Evolutionary conservation across 2,888 invertebrate genomes (phyloP).

Genomic region (Chesias legatella): DNA sequence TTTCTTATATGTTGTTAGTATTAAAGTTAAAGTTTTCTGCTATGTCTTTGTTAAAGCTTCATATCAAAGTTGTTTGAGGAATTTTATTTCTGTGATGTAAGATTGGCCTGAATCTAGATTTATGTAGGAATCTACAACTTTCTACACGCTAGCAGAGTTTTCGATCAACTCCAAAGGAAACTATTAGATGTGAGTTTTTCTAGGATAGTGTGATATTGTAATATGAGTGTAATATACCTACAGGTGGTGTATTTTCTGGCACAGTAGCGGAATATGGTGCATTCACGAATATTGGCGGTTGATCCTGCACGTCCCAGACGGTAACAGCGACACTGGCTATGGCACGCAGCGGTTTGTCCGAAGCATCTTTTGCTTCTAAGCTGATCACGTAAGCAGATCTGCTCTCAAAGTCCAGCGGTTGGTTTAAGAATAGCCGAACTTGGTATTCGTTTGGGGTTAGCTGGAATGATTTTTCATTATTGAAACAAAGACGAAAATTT

Average conservation of each 20-base stretch:
- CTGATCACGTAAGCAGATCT: slow-evolving; percentile 86
- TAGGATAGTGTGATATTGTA: no score
- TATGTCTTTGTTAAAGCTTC: no score
- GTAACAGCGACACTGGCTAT: slow-evolving; percentile 87
- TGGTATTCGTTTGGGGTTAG: slow-evolving; percentile 85
- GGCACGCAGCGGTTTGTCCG: slow-evolving; percentile 83
- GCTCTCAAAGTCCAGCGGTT: slow-evolving; percentile 88
- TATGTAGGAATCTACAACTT: no score
- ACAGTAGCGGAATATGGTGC: slow-evolving; percentile 90
- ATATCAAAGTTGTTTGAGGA: no score
- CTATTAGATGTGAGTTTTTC: no score
- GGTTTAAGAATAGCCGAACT: slow-evolving; percentile 83
- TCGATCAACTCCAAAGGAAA: no score
- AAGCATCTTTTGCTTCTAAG: slow-evolving; percentile 83
- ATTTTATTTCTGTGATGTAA: no score
- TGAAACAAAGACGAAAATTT: neutral
- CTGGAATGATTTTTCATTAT: slow-evolving; percentile 55
- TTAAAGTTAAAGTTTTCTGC: no score
- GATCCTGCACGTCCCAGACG: slow-evolving; percentile 90
- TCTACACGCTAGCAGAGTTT: no score
- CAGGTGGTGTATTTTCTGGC: slow-evolving; percentile 85
- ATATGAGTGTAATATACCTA: slow-evolving; percentile 49
- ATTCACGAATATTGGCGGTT: slow-evolving; percentile 89
- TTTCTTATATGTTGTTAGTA: no score
- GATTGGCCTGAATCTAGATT: no score